Conservation (phyloP, 2,113 vertebrate genomes). For the Mormyrus lacerda region DNA sequence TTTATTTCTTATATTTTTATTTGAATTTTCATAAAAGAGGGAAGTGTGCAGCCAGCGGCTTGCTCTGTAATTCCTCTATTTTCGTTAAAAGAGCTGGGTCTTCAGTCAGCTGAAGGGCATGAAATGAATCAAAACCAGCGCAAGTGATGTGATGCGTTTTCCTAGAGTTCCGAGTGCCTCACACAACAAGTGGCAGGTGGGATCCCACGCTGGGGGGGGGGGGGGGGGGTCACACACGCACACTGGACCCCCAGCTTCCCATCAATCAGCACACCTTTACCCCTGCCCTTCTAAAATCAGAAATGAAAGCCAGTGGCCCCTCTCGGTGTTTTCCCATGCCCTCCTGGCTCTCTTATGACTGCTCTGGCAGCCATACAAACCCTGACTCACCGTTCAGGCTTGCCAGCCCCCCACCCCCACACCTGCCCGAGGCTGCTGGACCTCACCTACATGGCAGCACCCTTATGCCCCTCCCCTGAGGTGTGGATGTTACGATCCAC, state of each 20-base stretch:
- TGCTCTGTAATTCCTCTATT: background rate
- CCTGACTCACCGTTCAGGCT: background rate
- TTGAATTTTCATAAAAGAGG: too few relatives aligned
- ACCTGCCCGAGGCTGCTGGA: background rate
- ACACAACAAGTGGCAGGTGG: constrained; percentile 55
- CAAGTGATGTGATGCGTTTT: constrained; percentile 61
- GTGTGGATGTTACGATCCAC: background rate
- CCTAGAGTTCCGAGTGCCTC: constrained; percentile 58
- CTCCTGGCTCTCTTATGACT: background rate
- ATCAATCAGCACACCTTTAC: background rate
- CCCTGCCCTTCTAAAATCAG: background rate
- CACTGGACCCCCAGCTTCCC: background rate
- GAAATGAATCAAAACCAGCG: constrained; percentile 37
- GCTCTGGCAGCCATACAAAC: background rate
- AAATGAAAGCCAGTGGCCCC: background rate
- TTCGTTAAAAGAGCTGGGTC: background rate
- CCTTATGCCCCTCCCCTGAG: background rate
- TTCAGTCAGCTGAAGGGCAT: background rate
- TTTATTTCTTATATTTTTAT: too few relatives aligned
- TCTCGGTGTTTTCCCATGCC: background rate
- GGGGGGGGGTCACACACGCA: background rate
- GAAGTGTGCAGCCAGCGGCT: too few relatives aligned
- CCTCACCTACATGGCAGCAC: background rate
- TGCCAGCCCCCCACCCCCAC: background rate
- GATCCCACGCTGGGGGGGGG: constrained; percentile 23